Evolutionary conservation across 2,888 invertebrate genomes (phyloP), one percentile per base, ranked within the genome.

Genomic region (Coenonympha glycerion): DNA sequence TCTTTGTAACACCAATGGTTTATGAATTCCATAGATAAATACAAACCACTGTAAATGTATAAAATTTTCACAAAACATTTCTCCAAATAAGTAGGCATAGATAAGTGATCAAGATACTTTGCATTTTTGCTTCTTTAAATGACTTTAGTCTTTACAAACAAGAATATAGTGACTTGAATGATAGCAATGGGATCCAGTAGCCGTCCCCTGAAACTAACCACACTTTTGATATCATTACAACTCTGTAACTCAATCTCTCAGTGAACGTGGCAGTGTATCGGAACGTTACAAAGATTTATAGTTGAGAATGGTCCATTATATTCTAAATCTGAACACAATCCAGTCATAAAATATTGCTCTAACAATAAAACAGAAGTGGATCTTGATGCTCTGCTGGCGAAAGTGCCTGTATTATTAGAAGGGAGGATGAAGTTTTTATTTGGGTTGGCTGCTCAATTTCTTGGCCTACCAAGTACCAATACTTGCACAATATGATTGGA

Each of bases 341-440:
- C 84, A 81, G 79, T 73, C 84, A 75, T 86, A 87, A 87, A 87
- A 82, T 85, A 85, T 85, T 75, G 82, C 83, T 76, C 77, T 81
- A 82, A 87, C 86, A 86, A 86, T 87, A 86, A 87, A 87, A 86
- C 83, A 81, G 78, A 77, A 86, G 86, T 86, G 86, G 71, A 76
- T 70, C 76, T 74, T 69, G 80, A 76, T 79, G 76, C 76, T 74
- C 69, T 79, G 72, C 69, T 71, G 73, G 75, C 79, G 69, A 80
- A 81, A 82, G 83, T 81, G 79, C 71, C 71, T 73, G 76, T 81
- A 81, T 77, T 80, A 74, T 80, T 71, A 75, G 78, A 76, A 70
- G 72, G 75, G 72, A 69, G 71, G 75, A 72, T 77, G 68, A 71
- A 69, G 67, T 70, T 82, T 81, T 83, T 82, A 83, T 77, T 69